Base-by-base conservation (phyloP, 23 tunicate genomes). In the Phallusia fumigata region DNA sequence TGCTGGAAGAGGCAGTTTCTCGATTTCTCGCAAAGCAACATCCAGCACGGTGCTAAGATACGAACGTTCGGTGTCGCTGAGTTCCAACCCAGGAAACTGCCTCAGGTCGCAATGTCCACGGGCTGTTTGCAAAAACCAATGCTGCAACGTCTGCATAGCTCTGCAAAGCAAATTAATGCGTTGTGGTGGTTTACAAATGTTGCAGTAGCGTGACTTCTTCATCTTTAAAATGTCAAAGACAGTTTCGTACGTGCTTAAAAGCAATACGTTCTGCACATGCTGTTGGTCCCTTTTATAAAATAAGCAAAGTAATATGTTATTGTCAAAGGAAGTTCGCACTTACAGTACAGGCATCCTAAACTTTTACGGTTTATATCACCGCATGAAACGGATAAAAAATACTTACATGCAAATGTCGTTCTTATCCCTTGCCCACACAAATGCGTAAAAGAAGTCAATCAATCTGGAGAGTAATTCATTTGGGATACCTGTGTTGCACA, bases 401-500 rank as follows among this genome's bases (percentile, higher is more conserved):
- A 13, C 58, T 84, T 21, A 84, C 87, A 50, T 84, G 81, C 87
- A 84, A 76, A 84, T 76, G 31, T 84, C 87, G 31, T 53, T 34
- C n/a, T 53, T 52, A 33, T 84, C 52, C 30, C 87, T 34, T 18
- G 87, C 81, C 87, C 87, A 84, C 32, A 45, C 76, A 76, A 65
- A 84, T 1, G 18, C 49, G 28, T 84, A 84, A 53, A 75, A 76
- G 52, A 84, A 84, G 19, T 24, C 35, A 40, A 30, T 76, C 13
- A 80, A 51, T 2, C 34, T 51, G 5, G 22, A n/a, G 10, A 84
- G 52, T 6, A 84, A 47, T 32, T 53, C 75, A 33, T 76, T 69
- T 18, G 76, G 81, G 52, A 47, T 5, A 32, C 81, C 87, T 0
- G 32, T 30, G 53, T 76, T 31, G 53, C 87, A 84, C 24, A 58